These are phyloP conservation scores for Fukomys damarensis DNA, from an alignment of 2,113 vertebrate species.

Conservation along the genomic window DNA sequence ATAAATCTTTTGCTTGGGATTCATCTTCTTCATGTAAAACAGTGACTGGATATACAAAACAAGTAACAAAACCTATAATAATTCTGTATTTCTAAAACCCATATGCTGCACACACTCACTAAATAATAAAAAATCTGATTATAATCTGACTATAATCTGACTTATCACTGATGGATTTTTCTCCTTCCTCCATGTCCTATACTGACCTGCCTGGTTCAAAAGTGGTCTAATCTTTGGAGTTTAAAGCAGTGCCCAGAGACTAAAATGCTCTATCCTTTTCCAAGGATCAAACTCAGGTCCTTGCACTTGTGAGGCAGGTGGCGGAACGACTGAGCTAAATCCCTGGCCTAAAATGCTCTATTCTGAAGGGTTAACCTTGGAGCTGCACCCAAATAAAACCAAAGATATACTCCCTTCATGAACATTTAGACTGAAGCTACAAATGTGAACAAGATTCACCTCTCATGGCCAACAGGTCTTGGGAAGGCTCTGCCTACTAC, in stretches of 20 bases:
- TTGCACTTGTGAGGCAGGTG: too few species aligned
- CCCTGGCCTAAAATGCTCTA: not conserved
- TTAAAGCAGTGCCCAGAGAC: not conserved
- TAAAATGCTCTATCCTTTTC: not conserved
- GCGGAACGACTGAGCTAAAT: too few species aligned
- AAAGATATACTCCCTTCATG: not conserved
- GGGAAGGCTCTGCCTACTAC: not conserved
- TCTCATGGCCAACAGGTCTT: not conserved
- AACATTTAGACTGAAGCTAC: conserved; percentile 16
- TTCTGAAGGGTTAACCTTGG: conserved; percentile 22
- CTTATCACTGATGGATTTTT: not conserved
- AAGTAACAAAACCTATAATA: not conserved
- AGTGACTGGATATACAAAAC: not conserved
- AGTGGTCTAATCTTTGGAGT: not conserved
- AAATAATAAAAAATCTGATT: not conserved
- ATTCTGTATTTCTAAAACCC: conserved; percentile 6
- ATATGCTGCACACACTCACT: not conserved
- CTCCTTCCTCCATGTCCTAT: not conserved
- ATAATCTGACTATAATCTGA: not conserved
- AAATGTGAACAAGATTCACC: not conserved
- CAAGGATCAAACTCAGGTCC: too few species aligned
- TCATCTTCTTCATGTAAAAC: not conserved
- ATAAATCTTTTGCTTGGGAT: not conserved
- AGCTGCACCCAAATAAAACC: conserved; percentile 12
- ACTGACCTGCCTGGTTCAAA: not conserved